Percentiles rank a stretch among this genome's conserved stretches.
Conservation (phyloP, 2,888 invertebrate species). For the Pherbina coryleti region DNA sequence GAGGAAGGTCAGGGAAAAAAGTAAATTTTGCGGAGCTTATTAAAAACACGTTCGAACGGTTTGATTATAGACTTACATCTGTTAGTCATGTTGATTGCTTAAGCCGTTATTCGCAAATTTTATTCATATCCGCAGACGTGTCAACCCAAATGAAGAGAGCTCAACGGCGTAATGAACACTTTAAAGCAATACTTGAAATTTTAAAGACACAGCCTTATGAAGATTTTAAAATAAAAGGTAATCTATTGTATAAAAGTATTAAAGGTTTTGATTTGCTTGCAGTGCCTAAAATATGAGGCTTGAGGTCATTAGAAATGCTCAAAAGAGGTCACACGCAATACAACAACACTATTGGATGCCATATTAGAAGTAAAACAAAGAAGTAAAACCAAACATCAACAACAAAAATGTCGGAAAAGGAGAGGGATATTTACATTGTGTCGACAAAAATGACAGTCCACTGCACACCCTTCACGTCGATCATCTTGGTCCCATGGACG, state of each 20-base stretch:
- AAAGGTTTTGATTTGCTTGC: not conserved
- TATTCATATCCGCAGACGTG: not conserved
- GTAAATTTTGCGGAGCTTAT: too few species aligned
- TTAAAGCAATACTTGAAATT: not conserved
- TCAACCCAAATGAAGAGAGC: not conserved
- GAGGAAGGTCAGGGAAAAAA: too few species aligned
- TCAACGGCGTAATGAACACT: not conserved
- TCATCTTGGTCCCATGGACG: not conserved
- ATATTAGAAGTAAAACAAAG: not conserved
- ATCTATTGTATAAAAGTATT: too few species aligned
- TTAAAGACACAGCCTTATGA: not conserved
- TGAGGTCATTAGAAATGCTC: not conserved
- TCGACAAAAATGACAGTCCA: constrained; percentile 41
- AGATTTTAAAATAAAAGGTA: not conserved
- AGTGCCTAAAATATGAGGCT: not conserved
- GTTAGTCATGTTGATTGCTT: constrained; percentile 46
- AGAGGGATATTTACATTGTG: not conserved
- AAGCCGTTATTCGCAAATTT: constrained; percentile 40
- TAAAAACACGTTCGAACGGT: too few species aligned
- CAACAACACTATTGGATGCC: not conserved
- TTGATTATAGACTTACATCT: too few species aligned
- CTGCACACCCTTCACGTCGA: constrained; percentile 36
- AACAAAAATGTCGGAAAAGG: not conserved
- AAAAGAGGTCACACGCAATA: not conserved
- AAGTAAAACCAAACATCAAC: constrained; percentile 10